phyloP scores from a whole-genome alignment of 2,113 vertebrate species.

The Capreolus pygargus region DNA sequence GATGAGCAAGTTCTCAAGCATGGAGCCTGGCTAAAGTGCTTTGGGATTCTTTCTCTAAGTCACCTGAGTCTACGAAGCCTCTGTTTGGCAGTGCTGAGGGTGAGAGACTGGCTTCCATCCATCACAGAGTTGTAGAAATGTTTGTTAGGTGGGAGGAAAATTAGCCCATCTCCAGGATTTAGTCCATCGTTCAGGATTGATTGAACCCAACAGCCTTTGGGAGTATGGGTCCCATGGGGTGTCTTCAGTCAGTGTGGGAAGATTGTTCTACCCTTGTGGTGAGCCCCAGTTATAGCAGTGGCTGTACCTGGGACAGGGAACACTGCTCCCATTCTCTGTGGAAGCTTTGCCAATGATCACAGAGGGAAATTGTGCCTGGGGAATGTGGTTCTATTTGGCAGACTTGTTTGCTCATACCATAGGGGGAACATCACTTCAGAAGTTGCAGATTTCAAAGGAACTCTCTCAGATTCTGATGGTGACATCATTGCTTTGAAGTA shows the following conservation, averaged over 20 bases:
- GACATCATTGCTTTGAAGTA: background rate
- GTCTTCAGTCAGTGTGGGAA: background rate
- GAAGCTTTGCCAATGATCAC: background rate
- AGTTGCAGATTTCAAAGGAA: background rate
- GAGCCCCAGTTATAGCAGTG: background rate
- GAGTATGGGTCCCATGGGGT: background rate
- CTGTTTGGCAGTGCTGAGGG: background rate
- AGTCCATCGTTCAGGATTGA: background rate
- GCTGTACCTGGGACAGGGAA: background rate
- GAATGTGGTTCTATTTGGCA: background rate
- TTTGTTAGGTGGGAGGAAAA: background rate
- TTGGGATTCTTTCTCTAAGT: background rate
- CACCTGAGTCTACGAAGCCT: background rate
- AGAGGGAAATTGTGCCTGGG: background rate
- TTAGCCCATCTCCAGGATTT: background rate
- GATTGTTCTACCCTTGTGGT: accelerated
- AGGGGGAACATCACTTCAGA: background rate
- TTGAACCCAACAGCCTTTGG: background rate
- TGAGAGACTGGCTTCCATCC: background rate
- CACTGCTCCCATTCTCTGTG: background rate
- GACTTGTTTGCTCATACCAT: background rate
- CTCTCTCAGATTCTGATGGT: background rate
- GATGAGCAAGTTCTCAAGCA: background rate
- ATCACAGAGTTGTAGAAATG: background rate
- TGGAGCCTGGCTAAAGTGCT: background rate